These are phyloP conservation scores for Nycticebus coucang DNA, from an alignment of 2,113 vertebrate genomes.

Conservation along the genomic window DNA sequence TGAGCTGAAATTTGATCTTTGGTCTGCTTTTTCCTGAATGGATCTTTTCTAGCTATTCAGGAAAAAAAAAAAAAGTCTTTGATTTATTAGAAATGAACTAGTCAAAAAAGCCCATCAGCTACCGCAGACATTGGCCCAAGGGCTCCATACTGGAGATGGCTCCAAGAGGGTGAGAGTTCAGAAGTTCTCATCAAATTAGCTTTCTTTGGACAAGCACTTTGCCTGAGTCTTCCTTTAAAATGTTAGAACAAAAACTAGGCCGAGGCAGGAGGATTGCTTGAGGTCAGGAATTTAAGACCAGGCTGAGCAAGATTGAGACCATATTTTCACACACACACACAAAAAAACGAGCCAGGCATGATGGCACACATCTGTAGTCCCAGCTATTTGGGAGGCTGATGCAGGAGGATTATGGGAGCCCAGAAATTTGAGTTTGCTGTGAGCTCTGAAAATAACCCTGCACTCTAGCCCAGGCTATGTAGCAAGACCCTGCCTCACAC, in stretches of 20 bases:
- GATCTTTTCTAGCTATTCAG: background rate
- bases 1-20: slow-evolving; percentile 43
- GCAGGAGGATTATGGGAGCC: too few species aligned
- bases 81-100: slow-evolving; percentile 29
- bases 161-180: background rate
- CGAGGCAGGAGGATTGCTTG: too few species aligned
- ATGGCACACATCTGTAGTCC: too few species aligned
- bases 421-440: too few species aligned
- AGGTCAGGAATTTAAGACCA: too few species aligned
- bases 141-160: background rate
- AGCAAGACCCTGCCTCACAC: background rate
- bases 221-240: background rate
- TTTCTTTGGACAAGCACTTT: background rate
- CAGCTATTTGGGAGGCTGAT: too few species aligned
- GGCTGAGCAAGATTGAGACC: too few species aligned
- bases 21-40: slow-evolving; percentile 36
- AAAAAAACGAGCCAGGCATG: too few species aligned
- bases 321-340: too few species aligned
- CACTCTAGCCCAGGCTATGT: too few species aligned
- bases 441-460: too few species aligned
- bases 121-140: background rate
- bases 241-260: background rate
- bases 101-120: background rate
- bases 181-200: background rate
- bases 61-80: slow-evolving; percentile 4